phyloP scores from a whole-genome alignment of 2,888 invertebrate genomes.

The Tetramorium bicarinatum region DNA sequence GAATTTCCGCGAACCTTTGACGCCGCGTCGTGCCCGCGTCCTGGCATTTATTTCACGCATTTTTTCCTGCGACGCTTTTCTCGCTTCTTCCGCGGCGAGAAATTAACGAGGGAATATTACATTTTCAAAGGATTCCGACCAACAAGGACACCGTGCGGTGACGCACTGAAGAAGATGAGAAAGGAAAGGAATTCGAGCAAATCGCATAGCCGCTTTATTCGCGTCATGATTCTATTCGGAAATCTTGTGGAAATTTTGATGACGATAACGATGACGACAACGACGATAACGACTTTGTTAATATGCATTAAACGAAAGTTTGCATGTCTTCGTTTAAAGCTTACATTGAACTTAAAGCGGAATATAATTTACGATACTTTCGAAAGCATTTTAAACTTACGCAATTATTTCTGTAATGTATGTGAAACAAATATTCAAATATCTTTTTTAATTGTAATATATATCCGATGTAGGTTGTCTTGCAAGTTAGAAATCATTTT shows the following conservation, averaged over 20 bases:
- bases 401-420: background rate
- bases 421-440: background rate
- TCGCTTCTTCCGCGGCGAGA: slow-evolving; percentile 66
- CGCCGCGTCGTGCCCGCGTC: slow-evolving; percentile 59
- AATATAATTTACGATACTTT: background rate
- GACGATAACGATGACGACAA: slow-evolving; percentile 42
- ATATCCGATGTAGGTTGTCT: background rate
- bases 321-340: background rate
- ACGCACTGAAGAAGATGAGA: slow-evolving; percentile 54
- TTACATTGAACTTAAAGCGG: background rate
- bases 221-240: slow-evolving; percentile 68
- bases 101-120: slow-evolving; percentile 76
- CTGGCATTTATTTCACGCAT: slow-evolving; percentile 69
- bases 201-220: slow-evolving; percentile 71
- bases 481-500: background rate
- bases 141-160: slow-evolving; percentile 49
- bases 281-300: slow-evolving; percentile 68
- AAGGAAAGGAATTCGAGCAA: slow-evolving; percentile 53
- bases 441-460: background rate
- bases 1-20: slow-evolving; percentile 73
- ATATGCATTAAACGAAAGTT: slow-evolving; percentile 63
- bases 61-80: slow-evolving; percentile 72
- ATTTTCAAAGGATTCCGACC: slow-evolving; percentile 72
- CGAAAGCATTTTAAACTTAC: background rate
- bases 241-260: slow-evolving; percentile 64